Conservation (phyloP, 2,888 invertebrate species). For the Hipparchia semele region DNA sequence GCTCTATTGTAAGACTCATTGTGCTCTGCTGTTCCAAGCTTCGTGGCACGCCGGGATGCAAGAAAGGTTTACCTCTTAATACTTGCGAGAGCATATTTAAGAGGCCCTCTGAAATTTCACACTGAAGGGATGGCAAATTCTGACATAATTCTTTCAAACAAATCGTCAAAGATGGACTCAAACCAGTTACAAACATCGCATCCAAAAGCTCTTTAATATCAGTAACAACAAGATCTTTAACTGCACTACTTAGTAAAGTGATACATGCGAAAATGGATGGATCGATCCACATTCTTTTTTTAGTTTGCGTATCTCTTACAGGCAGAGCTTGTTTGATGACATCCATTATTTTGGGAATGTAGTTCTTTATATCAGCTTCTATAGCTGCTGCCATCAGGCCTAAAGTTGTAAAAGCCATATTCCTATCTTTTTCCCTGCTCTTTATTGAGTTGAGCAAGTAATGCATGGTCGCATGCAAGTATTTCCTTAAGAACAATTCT, state of each 20-base stretch:
- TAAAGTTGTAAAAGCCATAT: constrained; percentile 94
- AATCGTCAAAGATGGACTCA: constrained; percentile 95
- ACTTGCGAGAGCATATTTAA: constrained; percentile 95
- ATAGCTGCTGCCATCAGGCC: constrained; percentile 96
- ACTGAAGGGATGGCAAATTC: constrained; percentile 93
- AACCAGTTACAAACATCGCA: constrained; percentile 95
- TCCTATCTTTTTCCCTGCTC: constrained; percentile 92
- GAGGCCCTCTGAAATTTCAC: constrained; percentile 96
- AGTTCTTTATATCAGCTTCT: constrained; percentile 89
- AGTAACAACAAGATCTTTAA: constrained; percentile 88
- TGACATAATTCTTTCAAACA: constrained; percentile 95
- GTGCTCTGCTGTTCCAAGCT: constrained; percentile 81
- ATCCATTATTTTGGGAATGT: constrained; percentile 93
- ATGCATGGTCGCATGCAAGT: constrained; percentile 88
- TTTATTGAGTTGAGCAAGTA: constrained; percentile 90
- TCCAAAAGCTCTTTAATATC: constrained; percentile 94
- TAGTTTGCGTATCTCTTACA: constrained; percentile 88
- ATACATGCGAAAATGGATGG: constrained; percentile 97
- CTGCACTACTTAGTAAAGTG: constrained; percentile 94
- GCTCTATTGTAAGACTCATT: constrained; percentile 77
- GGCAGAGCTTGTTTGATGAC: constrained; percentile 90
- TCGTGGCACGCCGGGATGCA: constrained; percentile 91
- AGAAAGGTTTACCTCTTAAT: constrained; percentile 92
- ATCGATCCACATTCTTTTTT: constrained; percentile 89
- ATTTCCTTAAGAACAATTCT: constrained; percentile 89